Evolutionary conservation across 2,888 invertebrate genomes (phyloP).

Genomic region (Watsonalla cultraria): DNA sequence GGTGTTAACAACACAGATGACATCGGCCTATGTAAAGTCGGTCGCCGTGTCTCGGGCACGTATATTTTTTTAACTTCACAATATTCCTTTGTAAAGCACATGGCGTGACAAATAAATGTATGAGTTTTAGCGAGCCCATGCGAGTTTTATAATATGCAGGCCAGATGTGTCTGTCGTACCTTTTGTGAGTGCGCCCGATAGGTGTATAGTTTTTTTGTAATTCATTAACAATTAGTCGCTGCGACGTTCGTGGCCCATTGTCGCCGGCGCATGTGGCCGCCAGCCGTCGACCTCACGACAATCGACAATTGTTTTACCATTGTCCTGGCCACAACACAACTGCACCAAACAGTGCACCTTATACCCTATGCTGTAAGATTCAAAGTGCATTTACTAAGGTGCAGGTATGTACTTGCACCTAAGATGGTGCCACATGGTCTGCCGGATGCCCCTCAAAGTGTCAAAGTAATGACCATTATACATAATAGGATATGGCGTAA

Average conservation of each 20-base stretch:
- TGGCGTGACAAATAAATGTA: neutral
- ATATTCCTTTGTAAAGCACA: too few species aligned
- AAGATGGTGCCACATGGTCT: slow-evolving; percentile 48
- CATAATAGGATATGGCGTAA: slow-evolving; percentile 30
- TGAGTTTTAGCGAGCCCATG: neutral
- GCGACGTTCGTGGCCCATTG: neutral
- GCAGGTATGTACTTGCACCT: slow-evolving; percentile 1
- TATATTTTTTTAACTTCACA: too few species aligned
- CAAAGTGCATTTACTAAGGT: slow-evolving; percentile 6
- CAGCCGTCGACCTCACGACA: slow-evolving; percentile 39
- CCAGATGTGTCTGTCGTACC: neutral
- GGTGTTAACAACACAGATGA: too few species aligned
- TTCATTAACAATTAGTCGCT: neutral
- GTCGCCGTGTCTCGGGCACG: too few species aligned
- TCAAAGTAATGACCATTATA: slow-evolving; percentile 45
- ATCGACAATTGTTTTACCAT: slow-evolving; percentile 41
- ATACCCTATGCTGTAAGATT: slow-evolving; percentile 12
- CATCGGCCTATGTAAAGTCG: too few species aligned
- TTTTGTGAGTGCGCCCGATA: neutral
- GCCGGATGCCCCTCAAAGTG: slow-evolving; percentile 46
- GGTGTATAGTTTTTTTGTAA: neutral
- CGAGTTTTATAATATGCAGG: neutral
- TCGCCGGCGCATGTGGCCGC: slow-evolving; percentile 31
- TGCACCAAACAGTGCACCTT: slow-evolving; percentile 1
- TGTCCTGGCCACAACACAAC: slow-evolving; percentile 17